Percentiles rank a stretch among this genome's conserved stretches.
phyloP scores from a whole-genome alignment of 2,888 invertebrate species.

The Argynnis bischoffii region DNA sequence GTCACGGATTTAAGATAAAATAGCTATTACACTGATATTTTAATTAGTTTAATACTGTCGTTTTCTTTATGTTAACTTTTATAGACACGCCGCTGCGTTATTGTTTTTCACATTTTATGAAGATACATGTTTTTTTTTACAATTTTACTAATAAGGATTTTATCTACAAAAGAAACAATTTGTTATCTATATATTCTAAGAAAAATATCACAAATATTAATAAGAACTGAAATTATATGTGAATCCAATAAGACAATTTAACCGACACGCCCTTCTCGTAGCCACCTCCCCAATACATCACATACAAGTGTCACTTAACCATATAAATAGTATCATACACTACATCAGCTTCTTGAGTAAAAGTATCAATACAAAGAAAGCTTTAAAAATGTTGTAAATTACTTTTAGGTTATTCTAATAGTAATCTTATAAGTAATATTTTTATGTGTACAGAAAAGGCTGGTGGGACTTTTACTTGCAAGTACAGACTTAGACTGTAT shows the following conservation, averaged over 20 bases:
- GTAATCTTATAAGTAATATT: too few relatives aligned
- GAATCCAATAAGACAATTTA: constrained; percentile 12
- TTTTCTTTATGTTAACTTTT: constrained; percentile 19
- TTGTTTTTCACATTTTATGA: constrained; percentile 11
- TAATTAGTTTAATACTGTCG: constrained; percentile 25
- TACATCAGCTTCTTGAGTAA: too few relatives aligned
- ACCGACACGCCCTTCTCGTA: constrained; percentile 12
- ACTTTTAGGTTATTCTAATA: too few relatives aligned
- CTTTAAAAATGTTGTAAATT: too few relatives aligned
- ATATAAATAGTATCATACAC: too few relatives aligned
- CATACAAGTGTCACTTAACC: neutral
- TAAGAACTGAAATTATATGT: neutral
- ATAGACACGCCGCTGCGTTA: constrained; percentile 20
- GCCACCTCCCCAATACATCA: constrained; percentile 8
- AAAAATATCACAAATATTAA: neutral
- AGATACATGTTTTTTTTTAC: too few relatives aligned
- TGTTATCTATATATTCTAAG: neutral
- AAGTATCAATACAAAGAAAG: too few relatives aligned
- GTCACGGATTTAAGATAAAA: constrained; percentile 29
- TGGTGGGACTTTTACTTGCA: too few relatives aligned
- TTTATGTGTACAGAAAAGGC: too few relatives aligned
- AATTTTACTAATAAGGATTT: too few relatives aligned
- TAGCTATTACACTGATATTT: constrained; percentile 20
- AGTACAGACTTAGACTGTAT: too few relatives aligned
- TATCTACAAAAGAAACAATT: too few relatives aligned